phyloP scores from a whole-genome alignment of 2,113 vertebrate species.

The Pampusana beccarii region DNA sequence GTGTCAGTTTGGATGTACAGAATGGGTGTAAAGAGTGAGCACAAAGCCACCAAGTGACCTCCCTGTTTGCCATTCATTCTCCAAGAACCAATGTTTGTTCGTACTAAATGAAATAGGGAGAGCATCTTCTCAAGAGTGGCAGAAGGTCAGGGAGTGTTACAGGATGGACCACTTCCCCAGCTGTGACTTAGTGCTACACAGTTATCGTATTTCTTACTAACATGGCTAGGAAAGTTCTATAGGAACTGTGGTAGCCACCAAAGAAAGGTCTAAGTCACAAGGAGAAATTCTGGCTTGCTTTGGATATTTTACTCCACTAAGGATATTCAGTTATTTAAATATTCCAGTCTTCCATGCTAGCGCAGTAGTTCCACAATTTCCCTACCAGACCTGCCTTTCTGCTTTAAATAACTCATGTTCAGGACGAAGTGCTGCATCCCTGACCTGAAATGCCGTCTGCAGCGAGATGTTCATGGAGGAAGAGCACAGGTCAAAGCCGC shows the following conservation, averaged over 20 bases:
- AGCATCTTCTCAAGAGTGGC: background rate
- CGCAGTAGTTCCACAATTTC: background rate
- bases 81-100: background rate
- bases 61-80: background rate
- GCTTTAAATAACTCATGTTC: background rate
- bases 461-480: background rate
- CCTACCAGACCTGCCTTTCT: background rate
- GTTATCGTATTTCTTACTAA: background rate
- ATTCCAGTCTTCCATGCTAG: fast-evolving
- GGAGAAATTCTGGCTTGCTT: background rate
- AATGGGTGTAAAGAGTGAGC: background rate
- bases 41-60: background rate
- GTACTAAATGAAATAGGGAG: background rate
- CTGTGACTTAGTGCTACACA: background rate
- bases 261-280: background rate
- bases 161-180: background rate
- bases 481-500: background rate
- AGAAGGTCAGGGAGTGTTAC: background rate
- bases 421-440: background rate
- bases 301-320: background rate
- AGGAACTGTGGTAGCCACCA: background rate
- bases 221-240: background rate
- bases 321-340: background rate
- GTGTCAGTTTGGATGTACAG: background rate
- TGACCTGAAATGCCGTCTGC: fast-evolving